Percentiles rank a stretch among this genome's conserved stretches.
These are phyloP conservation scores for Tubiluchus corallicola DNA, from an alignment of 2,888 invertebrate species.

Conservation along the genomic window DNA sequence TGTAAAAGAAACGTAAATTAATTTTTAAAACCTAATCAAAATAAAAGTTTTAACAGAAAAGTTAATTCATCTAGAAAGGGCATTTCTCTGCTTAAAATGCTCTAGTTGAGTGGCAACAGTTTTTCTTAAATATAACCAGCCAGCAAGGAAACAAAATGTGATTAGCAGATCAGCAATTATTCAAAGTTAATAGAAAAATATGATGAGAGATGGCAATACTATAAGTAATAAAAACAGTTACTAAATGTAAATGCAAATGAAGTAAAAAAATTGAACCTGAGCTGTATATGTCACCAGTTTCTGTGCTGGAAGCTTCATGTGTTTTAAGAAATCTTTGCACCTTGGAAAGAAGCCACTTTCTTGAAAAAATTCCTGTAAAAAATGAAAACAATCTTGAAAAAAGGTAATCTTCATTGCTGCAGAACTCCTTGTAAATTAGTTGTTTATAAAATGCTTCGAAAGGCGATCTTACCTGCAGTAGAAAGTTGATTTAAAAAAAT, in stretches of 20 bases:
- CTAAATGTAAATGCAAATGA: no score
- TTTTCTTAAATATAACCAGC: neutral
- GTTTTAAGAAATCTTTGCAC: conserved; percentile 14
- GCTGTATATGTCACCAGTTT: neutral
- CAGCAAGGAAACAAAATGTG: neutral
- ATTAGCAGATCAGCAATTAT: neutral
- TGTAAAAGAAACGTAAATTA: no score
- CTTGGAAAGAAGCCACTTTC: conserved; percentile 20
- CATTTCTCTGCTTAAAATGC: conserved; percentile 5
- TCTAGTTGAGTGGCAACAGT: neutral
- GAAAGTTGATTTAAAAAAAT: no score
- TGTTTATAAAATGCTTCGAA: no score
- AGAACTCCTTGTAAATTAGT: no score
- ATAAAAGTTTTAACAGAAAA: conserved; percentile 6
- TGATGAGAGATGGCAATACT: no score
- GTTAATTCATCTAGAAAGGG: neutral
- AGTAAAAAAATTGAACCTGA: no score
- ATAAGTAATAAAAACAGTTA: no score
- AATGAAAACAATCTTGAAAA: no score
- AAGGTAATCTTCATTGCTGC: no score
- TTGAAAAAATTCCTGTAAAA: conserved; percentile 23
- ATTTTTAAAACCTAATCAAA: conserved; percentile 17
- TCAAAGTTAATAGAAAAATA: no score
- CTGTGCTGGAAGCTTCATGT: neutral
- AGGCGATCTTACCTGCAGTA: no score